Evolutionary conservation across 2,797 vertebrate genomes (phyloP).

Genomic region (Sylvilagus floridanus): DNA sequence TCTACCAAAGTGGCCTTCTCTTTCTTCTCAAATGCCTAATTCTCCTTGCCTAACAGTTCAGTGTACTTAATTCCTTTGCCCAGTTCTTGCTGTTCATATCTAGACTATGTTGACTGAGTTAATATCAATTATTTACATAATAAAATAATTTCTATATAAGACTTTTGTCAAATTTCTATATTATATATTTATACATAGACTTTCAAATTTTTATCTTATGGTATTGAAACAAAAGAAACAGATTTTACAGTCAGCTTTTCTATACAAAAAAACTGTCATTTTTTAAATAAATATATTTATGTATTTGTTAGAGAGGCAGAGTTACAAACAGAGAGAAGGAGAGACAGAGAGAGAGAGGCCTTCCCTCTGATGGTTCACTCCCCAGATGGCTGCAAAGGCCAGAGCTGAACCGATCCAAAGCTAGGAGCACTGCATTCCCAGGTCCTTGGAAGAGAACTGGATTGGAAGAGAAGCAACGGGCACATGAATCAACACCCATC

Average conservation of each 20-base stretch:
- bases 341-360: too few species aligned
- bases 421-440: too few species aligned
- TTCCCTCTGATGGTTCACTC: too few species aligned
- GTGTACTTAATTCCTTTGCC: background rate
- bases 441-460: too few species aligned
- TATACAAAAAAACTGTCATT: background rate
- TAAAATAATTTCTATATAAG: background rate
- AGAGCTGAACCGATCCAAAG: too few species aligned
- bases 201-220: background rate
- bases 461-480: too few species aligned
- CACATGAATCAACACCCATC: too few species aligned
- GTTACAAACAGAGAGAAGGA: too few species aligned
- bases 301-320: too few species aligned
- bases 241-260: background rate
- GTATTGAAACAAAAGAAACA: background rate
- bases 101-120: background rate
- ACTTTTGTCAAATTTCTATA: background rate
- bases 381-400: too few species aligned
- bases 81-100: background rate
- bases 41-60: background rate
- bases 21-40: background rate
- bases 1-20: fast-evolving
- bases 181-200: background rate
- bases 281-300: too few species aligned
- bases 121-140: background rate